Percentiles rank a stretch among this genome's conserved stretches.
These are phyloP conservation scores for Spea bombifrons DNA, from an alignment of 2,113 vertebrate species.

Conservation along the genomic window DNA sequence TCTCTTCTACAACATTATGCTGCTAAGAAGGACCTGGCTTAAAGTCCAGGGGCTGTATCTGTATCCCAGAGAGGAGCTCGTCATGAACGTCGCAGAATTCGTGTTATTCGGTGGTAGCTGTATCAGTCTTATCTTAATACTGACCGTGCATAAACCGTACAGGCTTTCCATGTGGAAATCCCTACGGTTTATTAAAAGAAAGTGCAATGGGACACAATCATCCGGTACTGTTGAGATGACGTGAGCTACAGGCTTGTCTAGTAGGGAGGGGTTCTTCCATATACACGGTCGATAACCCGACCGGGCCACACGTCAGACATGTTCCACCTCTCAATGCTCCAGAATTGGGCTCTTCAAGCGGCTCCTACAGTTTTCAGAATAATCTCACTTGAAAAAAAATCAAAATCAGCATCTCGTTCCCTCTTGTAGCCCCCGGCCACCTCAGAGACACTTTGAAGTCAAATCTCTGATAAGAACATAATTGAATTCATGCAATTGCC, in stretches of 20 bases:
- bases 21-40: conserved; percentile 58
- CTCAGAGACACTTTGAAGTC: too few relatives aligned
- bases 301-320: too few relatives aligned
- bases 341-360: too few relatives aligned
- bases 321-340: too few relatives aligned
- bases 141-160: conserved; percentile 61
- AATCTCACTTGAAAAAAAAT: too few relatives aligned
- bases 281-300: too few relatives aligned
- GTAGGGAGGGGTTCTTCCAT: too few relatives aligned
- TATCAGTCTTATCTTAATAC: conserved; percentile 55
- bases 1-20: conserved; percentile 63
- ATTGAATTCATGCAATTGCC: too few relatives aligned
- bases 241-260: not conserved
- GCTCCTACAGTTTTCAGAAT: too few relatives aligned
- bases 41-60: conserved; percentile 42
- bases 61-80: conserved; percentile 45
- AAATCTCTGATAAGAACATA: too few relatives aligned
- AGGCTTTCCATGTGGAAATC: conserved; percentile 51
- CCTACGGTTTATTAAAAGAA: conserved; percentile 52
- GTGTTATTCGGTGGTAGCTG: conserved; percentile 70
- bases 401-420: too few relatives aligned
- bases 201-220: conserved; percentile 41
- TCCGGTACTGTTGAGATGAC: conserved; percentile 3
- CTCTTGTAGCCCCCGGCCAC: too few relatives aligned
- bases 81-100: conserved; percentile 69